Evolutionary conservation across 2,113 vertebrate species (phyloP).

Genomic region (Silurus glanis): DNA sequence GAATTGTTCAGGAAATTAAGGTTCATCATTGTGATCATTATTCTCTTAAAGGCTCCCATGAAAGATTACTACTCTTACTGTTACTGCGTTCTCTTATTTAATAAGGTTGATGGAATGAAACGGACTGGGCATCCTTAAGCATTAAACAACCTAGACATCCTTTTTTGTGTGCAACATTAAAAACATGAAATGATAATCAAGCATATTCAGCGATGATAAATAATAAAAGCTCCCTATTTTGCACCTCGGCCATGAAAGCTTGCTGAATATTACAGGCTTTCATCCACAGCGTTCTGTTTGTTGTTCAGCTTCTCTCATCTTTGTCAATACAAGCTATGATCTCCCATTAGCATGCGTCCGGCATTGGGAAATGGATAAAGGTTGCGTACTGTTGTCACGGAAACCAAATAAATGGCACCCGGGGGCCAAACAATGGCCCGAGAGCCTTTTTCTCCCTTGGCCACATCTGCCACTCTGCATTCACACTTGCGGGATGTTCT

Average conservation of each 20-base stretch:
- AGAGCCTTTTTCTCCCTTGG: slow-evolving; percentile 78
- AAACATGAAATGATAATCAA: slow-evolving; percentile 55
- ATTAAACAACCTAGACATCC: slow-evolving; percentile 36
- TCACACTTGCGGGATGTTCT: slow-evolving; percentile 83
- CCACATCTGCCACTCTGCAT: slow-evolving; percentile 92
- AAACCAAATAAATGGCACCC: slow-evolving; percentile 89
- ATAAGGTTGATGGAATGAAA: slow-evolving; percentile 19
- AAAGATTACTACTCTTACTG: neutral
- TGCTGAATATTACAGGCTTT: slow-evolving; percentile 42
- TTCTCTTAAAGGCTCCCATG: neutral
- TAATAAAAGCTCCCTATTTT: slow-evolving; percentile 52
- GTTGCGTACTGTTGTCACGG: slow-evolving; percentile 86
- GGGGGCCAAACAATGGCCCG: slow-evolving; percentile 75
- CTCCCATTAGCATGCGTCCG: slow-evolving; percentile 75
- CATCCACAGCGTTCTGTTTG: slow-evolving; percentile 43
- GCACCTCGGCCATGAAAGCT: slow-evolving; percentile 45
- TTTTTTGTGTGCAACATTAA: slow-evolving; percentile 20
- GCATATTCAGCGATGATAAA: slow-evolving; percentile 46
- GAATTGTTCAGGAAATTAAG: neutral
- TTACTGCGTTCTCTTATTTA: slow-evolving; percentile 1
- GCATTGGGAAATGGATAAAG: slow-evolving; percentile 82
- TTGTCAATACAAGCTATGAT: slow-evolving; percentile 67
- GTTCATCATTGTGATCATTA: neutral
- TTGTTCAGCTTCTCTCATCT: slow-evolving; percentile 62
- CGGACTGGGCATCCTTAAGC: slow-evolving; percentile 32